A percentile compares a stretch with the other conserved stretches of the same genome.
These are phyloP conservation scores for Philypnodon macrostomus DNA, from an alignment of 2,797 vertebrate genomes.

Conservation along the genomic window DNA sequence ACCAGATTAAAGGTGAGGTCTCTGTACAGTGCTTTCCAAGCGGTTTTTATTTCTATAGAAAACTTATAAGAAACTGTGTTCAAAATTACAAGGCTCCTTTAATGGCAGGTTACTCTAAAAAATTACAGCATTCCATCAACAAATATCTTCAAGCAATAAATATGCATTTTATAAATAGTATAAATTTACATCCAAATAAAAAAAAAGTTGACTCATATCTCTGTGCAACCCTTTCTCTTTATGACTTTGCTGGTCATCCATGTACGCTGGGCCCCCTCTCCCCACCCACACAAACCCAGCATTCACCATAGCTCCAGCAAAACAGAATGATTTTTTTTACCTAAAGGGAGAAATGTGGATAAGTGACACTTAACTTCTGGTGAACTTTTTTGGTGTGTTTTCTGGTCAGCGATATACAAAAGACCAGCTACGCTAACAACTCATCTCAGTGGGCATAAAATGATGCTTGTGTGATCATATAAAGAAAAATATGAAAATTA, in stretches of 20 bases:
- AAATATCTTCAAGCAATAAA: slow-evolving; percentile 99
- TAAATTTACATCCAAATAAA: slow-evolving; percentile 99
- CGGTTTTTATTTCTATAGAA: slow-evolving; percentile 98
- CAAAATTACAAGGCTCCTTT: slow-evolving; percentile 98
- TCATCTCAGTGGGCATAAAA: slow-evolving; percentile 50
- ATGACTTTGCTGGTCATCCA: slow-evolving; percentile 88
- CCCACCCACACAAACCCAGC: slow-evolving; percentile 79
- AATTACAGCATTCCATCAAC: slow-evolving; percentile 99
- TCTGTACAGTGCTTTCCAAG: slow-evolving; percentile 97
- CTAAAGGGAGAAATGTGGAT: slow-evolving; percentile 18
- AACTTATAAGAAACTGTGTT: slow-evolving; percentile 92
- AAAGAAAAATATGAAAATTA: slow-evolving; percentile 72
- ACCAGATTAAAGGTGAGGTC: slow-evolving; percentile 91
- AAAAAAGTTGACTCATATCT: slow-evolving; percentile 90
- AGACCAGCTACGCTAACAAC: slow-evolving; percentile 87
- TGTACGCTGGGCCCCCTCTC: slow-evolving; percentile 54
- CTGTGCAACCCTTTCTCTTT: slow-evolving; percentile 94
- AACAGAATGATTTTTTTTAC: slow-evolving; percentile 43
- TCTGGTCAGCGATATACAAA: slow-evolving; percentile 84
- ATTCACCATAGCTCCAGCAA: slow-evolving; percentile 77
- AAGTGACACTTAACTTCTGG: slow-evolving; percentile 74
- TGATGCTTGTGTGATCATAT: slow-evolving; percentile 77
- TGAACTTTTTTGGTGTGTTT: slow-evolving; percentile 63
- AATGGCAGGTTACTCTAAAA: slow-evolving; percentile 98
- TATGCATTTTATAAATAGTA: slow-evolving; percentile 99